Evolutionary conservation across 1,140 invertebrate genomes (phyloP).

Genomic region (Hycleus phaleratus): DNA sequence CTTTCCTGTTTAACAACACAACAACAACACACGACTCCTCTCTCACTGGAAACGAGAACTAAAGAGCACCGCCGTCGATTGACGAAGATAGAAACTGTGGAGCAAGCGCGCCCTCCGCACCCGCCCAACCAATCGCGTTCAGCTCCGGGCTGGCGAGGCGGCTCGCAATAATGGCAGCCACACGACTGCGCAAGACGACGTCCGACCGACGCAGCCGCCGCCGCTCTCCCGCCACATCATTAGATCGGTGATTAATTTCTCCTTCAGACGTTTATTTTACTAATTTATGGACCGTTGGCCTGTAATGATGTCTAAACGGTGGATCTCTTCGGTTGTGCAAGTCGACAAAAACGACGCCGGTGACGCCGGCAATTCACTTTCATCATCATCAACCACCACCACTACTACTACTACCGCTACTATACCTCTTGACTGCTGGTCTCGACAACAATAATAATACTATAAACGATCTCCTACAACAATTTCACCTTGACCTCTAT

Average conservation of each 20-base stretch:
- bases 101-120: conserved; percentile 25
- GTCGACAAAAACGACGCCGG: not conserved
- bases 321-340: no score
- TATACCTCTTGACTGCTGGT: no score
- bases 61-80: conserved; percentile 5
- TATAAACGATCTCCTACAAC: not conserved
- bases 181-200: conserved; percentile 40
- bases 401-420: no score
- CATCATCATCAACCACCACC: no score
- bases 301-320: not conserved
- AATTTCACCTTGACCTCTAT: conserved; percentile 16
- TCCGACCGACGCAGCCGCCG: conserved; percentile 6
- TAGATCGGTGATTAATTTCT: conserved; percentile 36
- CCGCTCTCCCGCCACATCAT: conserved; percentile 31
- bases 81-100: conserved; percentile 25
- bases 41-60: conserved; percentile 18
- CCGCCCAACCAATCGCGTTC: conserved; percentile 38
- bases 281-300: conserved; percentile 36
- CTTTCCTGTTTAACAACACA: not conserved
- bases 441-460: no score
- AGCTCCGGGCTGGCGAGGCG: conserved; percentile 38
- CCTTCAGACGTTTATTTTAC: conserved; percentile 35
- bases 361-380: not conserved
- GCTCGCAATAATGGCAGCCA: conserved; percentile 41
- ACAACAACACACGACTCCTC: not conserved